Conservation (phyloP, 2,797 vertebrate species). For the Propithecus deckenii region DNA sequence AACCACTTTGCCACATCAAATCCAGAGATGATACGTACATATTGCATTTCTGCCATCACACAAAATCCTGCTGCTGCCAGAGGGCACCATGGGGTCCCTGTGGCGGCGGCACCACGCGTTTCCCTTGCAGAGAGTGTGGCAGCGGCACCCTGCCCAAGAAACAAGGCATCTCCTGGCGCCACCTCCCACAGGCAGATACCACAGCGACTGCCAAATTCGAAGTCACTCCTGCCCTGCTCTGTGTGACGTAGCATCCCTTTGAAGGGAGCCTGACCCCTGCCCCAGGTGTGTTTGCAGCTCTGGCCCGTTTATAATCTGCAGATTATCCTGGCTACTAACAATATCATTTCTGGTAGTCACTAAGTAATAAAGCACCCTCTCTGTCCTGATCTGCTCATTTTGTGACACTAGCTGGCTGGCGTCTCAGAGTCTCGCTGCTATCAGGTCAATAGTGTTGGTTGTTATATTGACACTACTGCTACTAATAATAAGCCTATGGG, state of each 20-base stretch:
- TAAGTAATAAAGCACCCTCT: neutral
- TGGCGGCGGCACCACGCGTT: neutral
- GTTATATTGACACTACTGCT: neutral
- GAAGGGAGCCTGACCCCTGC: neutral
- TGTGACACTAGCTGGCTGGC: neutral
- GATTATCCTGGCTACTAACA: neutral
- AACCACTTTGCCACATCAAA: neutral
- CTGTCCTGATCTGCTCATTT: neutral
- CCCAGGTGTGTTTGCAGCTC: neutral
- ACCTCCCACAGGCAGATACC: neutral
- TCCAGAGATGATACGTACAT: neutral
- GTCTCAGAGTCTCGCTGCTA: neutral
- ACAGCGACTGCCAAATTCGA: neutral
- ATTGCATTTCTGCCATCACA: neutral
- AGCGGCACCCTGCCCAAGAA: neutral
- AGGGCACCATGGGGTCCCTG: neutral
- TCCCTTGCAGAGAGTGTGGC: neutral
- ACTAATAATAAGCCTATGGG: neutral
- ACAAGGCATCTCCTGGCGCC: neutral
- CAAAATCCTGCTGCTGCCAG: neutral
- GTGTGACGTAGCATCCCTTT: neutral
- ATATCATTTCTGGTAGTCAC: neutral
- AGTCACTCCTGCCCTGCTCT: neutral
- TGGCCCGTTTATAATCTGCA: neutral
- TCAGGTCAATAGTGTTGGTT: neutral